Base-by-base conservation (phyloP, 2,888 invertebrate species). In the Campoplex nolae region DNA sequence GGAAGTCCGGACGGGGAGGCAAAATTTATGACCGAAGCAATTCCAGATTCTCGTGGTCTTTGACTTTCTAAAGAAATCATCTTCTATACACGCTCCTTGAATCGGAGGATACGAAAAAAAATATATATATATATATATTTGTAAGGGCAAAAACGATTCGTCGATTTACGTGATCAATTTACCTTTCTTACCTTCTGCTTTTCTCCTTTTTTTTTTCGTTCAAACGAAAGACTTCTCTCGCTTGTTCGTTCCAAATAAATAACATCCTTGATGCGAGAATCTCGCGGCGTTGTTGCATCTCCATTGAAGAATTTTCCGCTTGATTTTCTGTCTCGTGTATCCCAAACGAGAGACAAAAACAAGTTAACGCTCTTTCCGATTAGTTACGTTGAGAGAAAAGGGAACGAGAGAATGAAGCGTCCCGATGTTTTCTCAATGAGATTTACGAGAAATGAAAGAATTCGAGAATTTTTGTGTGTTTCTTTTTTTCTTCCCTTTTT, bases 361-460 rank as follows among this genome's bases (percentile, higher is more conserved):
- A 78, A 68, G 28, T 38, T 82, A 82, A 79, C 85, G 85, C 48
- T 78, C 51, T 32, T 67, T 71, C 58, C 18, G 82, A 85, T 85
- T 81, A 82, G 78, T 78, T 78, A 78, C 74, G 68, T 83, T 51
- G 74, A 28, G 48, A 48, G 6, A 45, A 42, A 42, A n/a, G 67
- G 38, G 16, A 28, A 58, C 35, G 13, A 18, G 23, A 54, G 11
- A 11, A 42, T 4, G 23, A 38, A 18, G 48, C 67, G 45, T 48
- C 70, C 28, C n/a, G n/a, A 38, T 70, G 65, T 81, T 71, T 65
- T 68, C 74, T 51, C 71, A 35, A 70, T 68, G 54, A 48, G 48
- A 48, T 70, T 38, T 9, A 54, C 38, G 9, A 35, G 73, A 58
- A 28, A 54, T 35, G 13, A 45, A 73, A 35, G n/a, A 54, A 7